Evolutionary conservation across 2,797 vertebrate species (phyloP), one percentile per base, ranked within the genome.

Genomic region (Melanitta fusca): DNA sequence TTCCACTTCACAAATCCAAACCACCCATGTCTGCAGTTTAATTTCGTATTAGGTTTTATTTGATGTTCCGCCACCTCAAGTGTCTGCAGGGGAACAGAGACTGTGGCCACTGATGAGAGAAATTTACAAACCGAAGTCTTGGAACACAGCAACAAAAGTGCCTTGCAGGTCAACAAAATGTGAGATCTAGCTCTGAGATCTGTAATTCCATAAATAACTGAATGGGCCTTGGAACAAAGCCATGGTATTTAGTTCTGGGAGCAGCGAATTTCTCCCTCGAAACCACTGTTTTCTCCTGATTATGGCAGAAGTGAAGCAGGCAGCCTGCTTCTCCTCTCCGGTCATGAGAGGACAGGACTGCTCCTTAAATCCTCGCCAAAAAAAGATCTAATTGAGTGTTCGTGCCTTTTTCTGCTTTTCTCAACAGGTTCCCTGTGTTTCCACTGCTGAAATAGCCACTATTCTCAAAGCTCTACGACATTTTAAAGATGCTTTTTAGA

Each of bases 1-100:
- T 71, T 93, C 51, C 74, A 15, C 45, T 88, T 91, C 39, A 86
- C 13, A 85, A 62, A 87, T 47, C 4, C 9, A 80, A 84, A 80
- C 30, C 8, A 83, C 5, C 6, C 32, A 53, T 3, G 8, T 36
- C 62, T 0, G 0, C 36, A 28, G 28, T 61, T 90, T 78, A 60
- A 54, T 34, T 86, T 78, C 51, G 20, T 38, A 41, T 62, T 62
- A 83, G 18, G 3, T 5, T 71, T 84, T 80, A 78, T 80, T 74
- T n/a, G 61, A 71, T 10, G 51, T 5, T 21, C 12, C 3, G 19
- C 8, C n/a, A 43, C 14, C 36, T 83, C 41, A 73, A 38, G 47
- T n/a, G 25, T 43, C 47, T 66, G 32, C 41, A 80, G 66, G 72
- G 43, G 28, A 93, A 82, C 13, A 41, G 10, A 87, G 24, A 66